Percentiles rank a stretch among this genome's conserved stretches.
Conservation (phyloP, 2,113 vertebrate species). For the Cephalophus harveyi region DNA sequence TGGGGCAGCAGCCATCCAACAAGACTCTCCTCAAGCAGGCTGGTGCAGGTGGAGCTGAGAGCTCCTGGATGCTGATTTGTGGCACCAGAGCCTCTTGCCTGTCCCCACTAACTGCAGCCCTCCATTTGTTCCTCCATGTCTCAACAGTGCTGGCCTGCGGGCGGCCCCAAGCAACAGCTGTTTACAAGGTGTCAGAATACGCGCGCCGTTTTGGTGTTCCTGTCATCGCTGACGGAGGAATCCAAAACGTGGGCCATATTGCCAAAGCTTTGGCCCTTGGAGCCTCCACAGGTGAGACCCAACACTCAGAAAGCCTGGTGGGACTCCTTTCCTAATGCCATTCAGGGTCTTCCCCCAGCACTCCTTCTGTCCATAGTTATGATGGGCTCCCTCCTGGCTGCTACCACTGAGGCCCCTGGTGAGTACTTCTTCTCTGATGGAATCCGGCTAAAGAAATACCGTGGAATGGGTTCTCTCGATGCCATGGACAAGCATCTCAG, state of each 20-base stretch:
- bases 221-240: constrained; percentile 95
- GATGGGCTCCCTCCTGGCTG: constrained; percentile 98
- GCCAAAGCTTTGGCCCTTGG: constrained; percentile 95
- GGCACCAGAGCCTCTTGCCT: accelerated
- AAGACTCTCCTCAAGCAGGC: not conserved
- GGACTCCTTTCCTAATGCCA: not conserved
- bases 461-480: constrained; percentile 97
- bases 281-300: constrained; percentile 91
- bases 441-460: constrained; percentile 96
- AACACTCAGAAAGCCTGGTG: not conserved
- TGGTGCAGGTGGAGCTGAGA: constrained; percentile 35
- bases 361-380: constrained; percentile 84
- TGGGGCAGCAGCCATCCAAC: not conserved
- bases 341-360: not conserved
- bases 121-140: constrained; percentile 25
- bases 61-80: constrained; percentile 43
- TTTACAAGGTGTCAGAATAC: constrained; percentile 97
- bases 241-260: constrained; percentile 95
- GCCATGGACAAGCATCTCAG: constrained; percentile 99
- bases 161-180: constrained; percentile 95
- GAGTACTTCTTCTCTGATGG: constrained; percentile 99
- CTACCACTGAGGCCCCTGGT: constrained; percentile 94
- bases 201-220: constrained; percentile 94
- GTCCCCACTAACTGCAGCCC: not conserved
- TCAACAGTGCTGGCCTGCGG: constrained; percentile 93